Conservation (phyloP, 2,797 vertebrate genomes). For the Triplophysa yarkandensis region DNA sequence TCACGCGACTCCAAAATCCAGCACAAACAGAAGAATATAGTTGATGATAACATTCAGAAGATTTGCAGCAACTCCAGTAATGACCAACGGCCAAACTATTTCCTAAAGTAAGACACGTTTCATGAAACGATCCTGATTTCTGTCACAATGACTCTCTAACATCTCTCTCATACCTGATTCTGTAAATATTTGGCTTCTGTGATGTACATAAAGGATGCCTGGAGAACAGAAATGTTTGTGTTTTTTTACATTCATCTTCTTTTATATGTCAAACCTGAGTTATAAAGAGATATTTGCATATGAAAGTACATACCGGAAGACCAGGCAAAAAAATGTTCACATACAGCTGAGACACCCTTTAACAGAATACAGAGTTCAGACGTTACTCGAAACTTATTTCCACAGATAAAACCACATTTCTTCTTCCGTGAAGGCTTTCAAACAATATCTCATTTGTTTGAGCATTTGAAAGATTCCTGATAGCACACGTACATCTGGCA, state of each 20-base stretch:
- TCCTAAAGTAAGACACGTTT: slow-evolving; percentile 73
- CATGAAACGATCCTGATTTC: slow-evolving; percentile 13
- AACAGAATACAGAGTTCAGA: slow-evolving; percentile 14
- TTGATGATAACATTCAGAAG: slow-evolving; percentile 84
- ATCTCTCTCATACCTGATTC: slow-evolving; percentile 67
- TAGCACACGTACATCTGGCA: too few species aligned
- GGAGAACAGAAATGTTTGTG: slow-evolving; percentile 29
- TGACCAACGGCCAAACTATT: slow-evolving; percentile 85
- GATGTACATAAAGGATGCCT: slow-evolving; percentile 73
- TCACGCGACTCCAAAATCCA: slow-evolving; percentile 88
- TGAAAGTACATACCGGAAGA: slow-evolving; percentile 85
- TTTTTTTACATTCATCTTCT: neutral
- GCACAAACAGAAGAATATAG: slow-evolving; percentile 77
- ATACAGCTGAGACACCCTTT: slow-evolving; percentile 86
- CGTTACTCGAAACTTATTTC: too few species aligned
- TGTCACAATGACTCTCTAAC: neutral
- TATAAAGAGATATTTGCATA: neutral
- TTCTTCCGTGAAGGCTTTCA: too few species aligned
- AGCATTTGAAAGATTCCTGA: too few species aligned
- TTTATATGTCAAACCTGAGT: neutral
- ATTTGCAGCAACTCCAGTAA: slow-evolving; percentile 83
- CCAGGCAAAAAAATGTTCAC: slow-evolving; percentile 90
- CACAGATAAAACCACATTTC: too few species aligned
- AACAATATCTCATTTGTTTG: too few species aligned
- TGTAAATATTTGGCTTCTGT: slow-evolving; percentile 69